Conservation (phyloP, 2,113 vertebrate genomes). For the Loxodonta africana region DNA sequence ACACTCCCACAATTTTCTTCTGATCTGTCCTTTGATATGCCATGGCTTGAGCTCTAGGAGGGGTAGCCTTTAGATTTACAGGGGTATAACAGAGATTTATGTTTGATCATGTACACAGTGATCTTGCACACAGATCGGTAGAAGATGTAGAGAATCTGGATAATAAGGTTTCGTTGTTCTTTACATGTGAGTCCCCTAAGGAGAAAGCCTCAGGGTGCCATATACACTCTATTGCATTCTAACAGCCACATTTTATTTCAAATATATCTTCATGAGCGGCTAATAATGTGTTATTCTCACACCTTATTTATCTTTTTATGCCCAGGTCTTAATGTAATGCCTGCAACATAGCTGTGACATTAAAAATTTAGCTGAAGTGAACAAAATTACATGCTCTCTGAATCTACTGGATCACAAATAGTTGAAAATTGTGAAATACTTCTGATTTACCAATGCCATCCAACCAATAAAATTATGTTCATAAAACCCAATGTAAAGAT, state of each 20-base stretch:
- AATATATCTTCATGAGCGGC: neutral
- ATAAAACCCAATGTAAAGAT: neutral
- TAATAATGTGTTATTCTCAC: conserved; percentile 6
- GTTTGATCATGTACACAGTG: neutral
- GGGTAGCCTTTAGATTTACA: conserved; percentile 18
- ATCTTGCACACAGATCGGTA: neutral
- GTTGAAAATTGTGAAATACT: conserved; percentile 34
- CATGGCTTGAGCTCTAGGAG: neutral
- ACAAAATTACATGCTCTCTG: neutral
- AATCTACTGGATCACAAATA: neutral
- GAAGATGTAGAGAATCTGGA: neutral
- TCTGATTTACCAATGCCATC: neutral
- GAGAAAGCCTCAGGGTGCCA: neutral
- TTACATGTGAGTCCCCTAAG: neutral
- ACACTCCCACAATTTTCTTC: neutral
- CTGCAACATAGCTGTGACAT: neutral
- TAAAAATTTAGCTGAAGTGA: neutral
- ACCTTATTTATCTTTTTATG: conserved; percentile 4
- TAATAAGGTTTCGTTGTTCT: neutral
- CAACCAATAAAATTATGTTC: neutral
- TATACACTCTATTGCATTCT: neutral
- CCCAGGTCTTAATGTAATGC: neutral
- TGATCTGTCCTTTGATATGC: neutral
- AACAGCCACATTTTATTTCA: conserved; percentile 38
- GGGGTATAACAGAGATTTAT: neutral